A percentile compares a stretch with the other conserved stretches of the same genome.
Conservation (phyloP, 2,888 invertebrate genomes). For the Apotomis capreana region DNA sequence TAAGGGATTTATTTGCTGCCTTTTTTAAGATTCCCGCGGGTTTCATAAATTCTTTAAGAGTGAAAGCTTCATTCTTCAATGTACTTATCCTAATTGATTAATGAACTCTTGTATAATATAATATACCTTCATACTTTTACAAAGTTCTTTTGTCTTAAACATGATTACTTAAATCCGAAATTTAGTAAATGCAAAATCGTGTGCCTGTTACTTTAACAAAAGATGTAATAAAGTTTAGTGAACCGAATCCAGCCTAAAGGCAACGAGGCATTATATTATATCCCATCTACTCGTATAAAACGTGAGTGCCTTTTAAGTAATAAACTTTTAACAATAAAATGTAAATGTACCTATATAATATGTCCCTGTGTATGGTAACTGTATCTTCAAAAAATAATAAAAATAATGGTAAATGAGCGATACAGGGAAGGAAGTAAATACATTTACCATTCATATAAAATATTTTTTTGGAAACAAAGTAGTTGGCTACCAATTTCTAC, state of each 20-base stretch:
- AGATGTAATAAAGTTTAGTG: slow-evolving; percentile 64
- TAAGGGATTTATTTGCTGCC: slow-evolving; percentile 22
- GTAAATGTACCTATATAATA: too few species aligned
- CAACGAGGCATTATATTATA: slow-evolving; percentile 56
- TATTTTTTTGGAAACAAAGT: too few species aligned
- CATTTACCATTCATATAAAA: too few species aligned
- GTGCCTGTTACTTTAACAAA: slow-evolving; percentile 50
- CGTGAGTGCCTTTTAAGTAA: slow-evolving; percentile 14
- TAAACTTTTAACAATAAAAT: neutral
- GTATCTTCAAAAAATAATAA: too few species aligned
- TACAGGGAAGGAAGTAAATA: too few species aligned
- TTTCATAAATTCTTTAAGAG: slow-evolving; percentile 25
- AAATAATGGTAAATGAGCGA: too few species aligned
- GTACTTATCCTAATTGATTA: slow-evolving; percentile 19
- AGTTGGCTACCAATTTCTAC: too few species aligned
- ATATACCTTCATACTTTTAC: neutral
- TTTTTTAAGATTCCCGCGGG: slow-evolving; percentile 29
- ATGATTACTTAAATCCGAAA: slow-evolving; percentile 6
- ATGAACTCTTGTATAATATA: neutral
- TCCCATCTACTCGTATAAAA: slow-evolving; percentile 41
- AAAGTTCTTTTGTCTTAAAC: neutral
- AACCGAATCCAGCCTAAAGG: slow-evolving; percentile 54
- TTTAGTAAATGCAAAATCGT: slow-evolving; percentile 29
- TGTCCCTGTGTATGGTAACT: too few species aligned
- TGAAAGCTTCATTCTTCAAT: slow-evolving; percentile 20